phyloP scores from a whole-genome alignment of 2,888 invertebrate genomes.

The Synergus gifuensis region DNA sequence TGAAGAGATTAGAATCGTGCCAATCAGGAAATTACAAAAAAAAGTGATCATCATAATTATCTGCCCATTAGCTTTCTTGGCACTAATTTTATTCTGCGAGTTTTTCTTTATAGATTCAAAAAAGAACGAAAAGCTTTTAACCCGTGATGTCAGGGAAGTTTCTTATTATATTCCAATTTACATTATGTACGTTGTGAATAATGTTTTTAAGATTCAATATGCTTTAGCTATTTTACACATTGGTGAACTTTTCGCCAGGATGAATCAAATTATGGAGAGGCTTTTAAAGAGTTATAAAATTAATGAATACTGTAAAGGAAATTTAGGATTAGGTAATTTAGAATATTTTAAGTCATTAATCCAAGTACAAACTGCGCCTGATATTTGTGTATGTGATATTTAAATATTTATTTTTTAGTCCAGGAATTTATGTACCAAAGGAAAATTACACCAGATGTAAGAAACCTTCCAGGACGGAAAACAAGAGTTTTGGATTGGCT shows the following conservation, averaged over 20 bases:
- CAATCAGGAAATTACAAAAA: conserved; percentile 64
- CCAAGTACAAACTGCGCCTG: no score
- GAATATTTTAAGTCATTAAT: no score
- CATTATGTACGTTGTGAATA: conserved; percentile 81
- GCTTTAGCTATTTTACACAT: conserved; percentile 80
- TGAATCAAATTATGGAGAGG: conserved; percentile 80
- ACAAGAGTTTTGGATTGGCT: conserved; percentile 50
- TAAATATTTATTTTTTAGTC: conserved; percentile 43
- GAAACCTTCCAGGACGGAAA: conserved; percentile 43
- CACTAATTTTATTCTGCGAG: conserved; percentile 65
- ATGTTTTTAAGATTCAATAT: conserved; percentile 82
- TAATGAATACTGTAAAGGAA: conserved; percentile 63
- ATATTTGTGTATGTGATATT: neutral
- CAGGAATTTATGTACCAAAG: conserved; percentile 53
- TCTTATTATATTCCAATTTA: conserved; percentile 81
- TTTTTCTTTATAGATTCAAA: conserved; percentile 62
- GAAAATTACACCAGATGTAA: conserved; percentile 51
- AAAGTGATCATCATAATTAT: conserved; percentile 62
- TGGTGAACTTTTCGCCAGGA: conserved; percentile 79
- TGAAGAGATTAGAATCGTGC: conserved; percentile 60
- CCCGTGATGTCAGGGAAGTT: conserved; percentile 66
- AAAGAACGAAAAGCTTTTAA: conserved; percentile 50
- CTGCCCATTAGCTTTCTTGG: conserved; percentile 60
- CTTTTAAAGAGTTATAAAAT: conserved; percentile 66
- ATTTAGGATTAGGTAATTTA: conserved; percentile 53